Evolutionary conservation across 2,113 vertebrate species (phyloP).

Genomic region (Vulpes vulpes): DNA sequence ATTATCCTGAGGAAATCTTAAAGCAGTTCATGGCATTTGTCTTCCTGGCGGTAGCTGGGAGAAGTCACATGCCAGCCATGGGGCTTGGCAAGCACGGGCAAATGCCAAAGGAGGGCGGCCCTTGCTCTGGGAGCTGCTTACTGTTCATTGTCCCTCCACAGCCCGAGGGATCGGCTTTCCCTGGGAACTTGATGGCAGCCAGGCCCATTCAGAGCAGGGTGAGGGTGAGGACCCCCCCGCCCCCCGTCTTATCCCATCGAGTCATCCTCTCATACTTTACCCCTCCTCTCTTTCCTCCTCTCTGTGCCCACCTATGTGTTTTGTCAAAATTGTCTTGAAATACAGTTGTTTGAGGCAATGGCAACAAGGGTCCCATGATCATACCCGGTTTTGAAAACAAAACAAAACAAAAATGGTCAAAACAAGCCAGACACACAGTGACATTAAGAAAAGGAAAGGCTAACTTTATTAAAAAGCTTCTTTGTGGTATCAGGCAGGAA

Average conservation of each 20-base stretch:
- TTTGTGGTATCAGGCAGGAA: slow-evolving; percentile 90
- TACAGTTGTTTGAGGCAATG: background rate
- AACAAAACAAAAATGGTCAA: slow-evolving; percentile 54
- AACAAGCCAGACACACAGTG: slow-evolving; percentile 50
- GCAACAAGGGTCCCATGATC: slow-evolving; percentile 42
- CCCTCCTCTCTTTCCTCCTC: background rate
- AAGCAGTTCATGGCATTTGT: background rate
- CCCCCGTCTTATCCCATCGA: too few relatives aligned
- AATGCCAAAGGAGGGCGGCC: background rate
- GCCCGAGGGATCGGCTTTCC: background rate
- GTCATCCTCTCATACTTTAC: fast-evolving
- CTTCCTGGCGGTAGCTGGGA: background rate
- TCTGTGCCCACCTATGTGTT: background rate
- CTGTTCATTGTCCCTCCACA: background rate
- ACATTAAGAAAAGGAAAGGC: slow-evolving; percentile 73
- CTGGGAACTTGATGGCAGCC: background rate
- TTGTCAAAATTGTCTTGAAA: background rate
- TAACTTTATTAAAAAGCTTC: slow-evolving; percentile 87
- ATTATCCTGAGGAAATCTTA: background rate
- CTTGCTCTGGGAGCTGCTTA: background rate
- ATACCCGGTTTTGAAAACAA: slow-evolving; percentile 48
- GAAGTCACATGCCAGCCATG: background rate
- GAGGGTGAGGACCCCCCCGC: background rate
- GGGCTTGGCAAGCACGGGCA: background rate
- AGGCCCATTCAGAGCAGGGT: background rate